Evolutionary conservation across 2,797 vertebrate genomes (phyloP).

Genomic region (Leucoraja ocellata): DNA sequence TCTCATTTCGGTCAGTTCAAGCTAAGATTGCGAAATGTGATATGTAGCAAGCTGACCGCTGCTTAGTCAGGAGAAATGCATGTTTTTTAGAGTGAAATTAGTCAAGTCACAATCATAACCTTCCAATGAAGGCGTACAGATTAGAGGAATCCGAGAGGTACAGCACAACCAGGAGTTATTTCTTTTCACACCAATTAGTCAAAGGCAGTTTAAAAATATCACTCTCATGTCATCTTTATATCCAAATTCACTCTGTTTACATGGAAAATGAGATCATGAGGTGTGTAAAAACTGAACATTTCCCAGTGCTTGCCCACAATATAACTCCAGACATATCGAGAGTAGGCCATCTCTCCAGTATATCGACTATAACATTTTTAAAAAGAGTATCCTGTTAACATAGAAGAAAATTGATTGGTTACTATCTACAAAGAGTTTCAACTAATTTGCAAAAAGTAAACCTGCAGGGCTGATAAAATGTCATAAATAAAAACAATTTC

Average conservation of each 20-base stretch:
- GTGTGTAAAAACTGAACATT: background rate
- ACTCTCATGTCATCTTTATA: background rate
- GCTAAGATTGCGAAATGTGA: background rate
- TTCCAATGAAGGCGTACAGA: background rate
- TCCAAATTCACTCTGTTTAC: background rate
- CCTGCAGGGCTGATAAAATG: background rate
- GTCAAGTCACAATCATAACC: background rate
- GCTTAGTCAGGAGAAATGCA: constrained; percentile 25
- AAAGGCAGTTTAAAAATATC: background rate
- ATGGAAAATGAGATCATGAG: background rate
- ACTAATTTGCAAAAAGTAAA: background rate
- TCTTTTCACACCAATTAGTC: background rate
- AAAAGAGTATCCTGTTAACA: background rate
- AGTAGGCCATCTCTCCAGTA: background rate
- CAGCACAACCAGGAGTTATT: background rate
- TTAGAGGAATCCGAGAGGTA: background rate
- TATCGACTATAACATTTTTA: background rate
- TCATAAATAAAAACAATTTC: background rate
- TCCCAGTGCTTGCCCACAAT: background rate
- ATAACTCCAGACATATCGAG: background rate
- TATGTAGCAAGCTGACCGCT: background rate
- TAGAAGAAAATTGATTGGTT: background rate
- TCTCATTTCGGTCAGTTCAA: background rate
- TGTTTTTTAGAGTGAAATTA: background rate
- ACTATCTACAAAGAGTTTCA: background rate